Percentiles rank a stretch among this genome's conserved stretches.
These are phyloP conservation scores for Diarsia brunnea DNA, from an alignment of 2,888 invertebrate genomes.

Conservation along the genomic window DNA sequence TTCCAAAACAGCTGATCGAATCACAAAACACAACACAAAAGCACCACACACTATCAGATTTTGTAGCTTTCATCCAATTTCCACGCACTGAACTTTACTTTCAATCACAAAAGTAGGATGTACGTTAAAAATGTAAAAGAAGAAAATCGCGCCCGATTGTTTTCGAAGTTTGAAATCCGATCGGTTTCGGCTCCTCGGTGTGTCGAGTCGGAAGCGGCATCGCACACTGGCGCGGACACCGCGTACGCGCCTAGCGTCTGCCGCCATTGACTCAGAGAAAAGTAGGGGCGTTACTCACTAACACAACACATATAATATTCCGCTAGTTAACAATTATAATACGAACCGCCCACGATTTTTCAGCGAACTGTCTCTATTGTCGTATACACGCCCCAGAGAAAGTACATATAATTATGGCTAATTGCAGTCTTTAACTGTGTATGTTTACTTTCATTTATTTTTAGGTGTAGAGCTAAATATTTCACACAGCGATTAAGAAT, in stretches of 20 bases:
- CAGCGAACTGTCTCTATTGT: slow-evolving; percentile 64
- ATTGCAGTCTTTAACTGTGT: slow-evolving; percentile 48
- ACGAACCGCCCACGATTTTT: slow-evolving; percentile 65
- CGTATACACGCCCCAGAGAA: slow-evolving; percentile 63
- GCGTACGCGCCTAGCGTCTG: slow-evolving; percentile 70
- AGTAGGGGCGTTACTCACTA: slow-evolving; percentile 85
- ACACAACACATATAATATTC: slow-evolving; percentile 81
- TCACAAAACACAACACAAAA: slow-evolving; percentile 75
- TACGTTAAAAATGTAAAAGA: slow-evolving; percentile 68
- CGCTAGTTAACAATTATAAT: slow-evolving; percentile 82
- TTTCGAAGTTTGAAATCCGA: slow-evolving; percentile 74
- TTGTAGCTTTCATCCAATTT: slow-evolving; percentile 41
- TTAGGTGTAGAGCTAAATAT: slow-evolving; percentile 42
- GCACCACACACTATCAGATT: slow-evolving; percentile 67
- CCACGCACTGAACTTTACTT: slow-evolving; percentile 78
- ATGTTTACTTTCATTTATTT: slow-evolving; percentile 59
- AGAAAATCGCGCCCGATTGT: slow-evolving; percentile 65
- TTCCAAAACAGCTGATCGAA: slow-evolving; percentile 79
- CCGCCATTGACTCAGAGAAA: slow-evolving; percentile 82
- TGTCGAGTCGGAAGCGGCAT: slow-evolving; percentile 83
- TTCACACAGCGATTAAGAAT: slow-evolving; percentile 64
- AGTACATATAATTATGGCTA: slow-evolving; percentile 59
- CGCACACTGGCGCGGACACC: slow-evolving; percentile 81
- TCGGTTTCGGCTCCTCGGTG: slow-evolving; percentile 76
- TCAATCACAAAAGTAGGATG: slow-evolving; percentile 81